Percentiles rank a stretch among this genome's conserved stretches.
phyloP scores from a whole-genome alignment of 1,140 invertebrate species.

The honey bee (Apis mellifera) region Amel_HAv3.1 CM009941.2:8082001-8082500 shows the following conservation, averaged over 20 bases:
- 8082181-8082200: not conserved
- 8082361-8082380: not conserved
- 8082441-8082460: constrained; percentile 23
- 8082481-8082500: not conserved
- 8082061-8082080: constrained; percentile 42
- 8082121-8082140: constrained; percentile 9
- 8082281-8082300: constrained; percentile 13
- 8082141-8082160: not conserved
- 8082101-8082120: constrained; percentile 24
- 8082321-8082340: constrained; percentile 11
- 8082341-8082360: constrained; percentile 27
- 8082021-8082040: constrained; percentile 24
- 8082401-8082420: constrained; percentile 14
- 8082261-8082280: constrained; percentile 34
- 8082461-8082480: constrained; percentile 26
- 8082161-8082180: constrained; percentile 24
- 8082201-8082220: not conserved
- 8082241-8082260: not conserved
- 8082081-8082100: constrained; percentile 37
- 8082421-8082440: constrained; percentile 18
- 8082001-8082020: constrained; percentile 35
- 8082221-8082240: constrained; percentile 3
- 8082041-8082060: constrained; percentile 16
- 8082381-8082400: not conserved
- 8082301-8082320: constrained; percentile 11